Evolutionary conservation across 2,113 vertebrate genomes (phyloP).

Genomic region (Scomber scombrus): DNA sequence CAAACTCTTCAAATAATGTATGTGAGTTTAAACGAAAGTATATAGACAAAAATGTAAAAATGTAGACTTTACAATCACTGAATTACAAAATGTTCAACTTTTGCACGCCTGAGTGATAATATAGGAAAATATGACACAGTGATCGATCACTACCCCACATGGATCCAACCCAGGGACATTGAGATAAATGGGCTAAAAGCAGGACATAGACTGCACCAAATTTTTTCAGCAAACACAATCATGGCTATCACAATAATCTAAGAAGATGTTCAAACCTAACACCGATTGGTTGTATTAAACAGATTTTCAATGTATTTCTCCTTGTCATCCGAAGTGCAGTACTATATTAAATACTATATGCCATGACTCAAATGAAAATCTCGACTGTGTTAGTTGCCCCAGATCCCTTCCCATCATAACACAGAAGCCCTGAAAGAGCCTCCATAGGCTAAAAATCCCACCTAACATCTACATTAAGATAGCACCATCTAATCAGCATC

Average conservation of each 20-base stretch:
- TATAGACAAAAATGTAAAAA: background rate
- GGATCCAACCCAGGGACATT: too few species aligned
- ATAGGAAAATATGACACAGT: too few species aligned
- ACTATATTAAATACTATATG: too few species aligned
- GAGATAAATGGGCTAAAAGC: too few species aligned
- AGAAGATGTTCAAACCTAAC: too few species aligned
- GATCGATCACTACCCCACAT: too few species aligned
- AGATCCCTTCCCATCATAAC: background rate
- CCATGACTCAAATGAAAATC: background rate
- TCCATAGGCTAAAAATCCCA: too few species aligned
- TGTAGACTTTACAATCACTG: too few species aligned
- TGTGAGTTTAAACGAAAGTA: background rate
- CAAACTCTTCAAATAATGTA: background rate
- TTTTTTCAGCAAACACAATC: too few species aligned
- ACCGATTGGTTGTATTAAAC: background rate
- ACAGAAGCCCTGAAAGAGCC: background rate
- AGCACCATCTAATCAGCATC: constrained; percentile 13
- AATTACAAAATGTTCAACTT: background rate
- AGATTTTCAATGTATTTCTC: background rate
- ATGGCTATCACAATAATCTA: too few species aligned
- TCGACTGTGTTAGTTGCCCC: background rate
- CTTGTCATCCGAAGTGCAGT: background rate
- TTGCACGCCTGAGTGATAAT: background rate
- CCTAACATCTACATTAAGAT: background rate
- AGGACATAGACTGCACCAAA: too few species aligned